Base-by-base conservation (phyloP, 2,797 vertebrate species). In the Buceros bicornis region DNA sequence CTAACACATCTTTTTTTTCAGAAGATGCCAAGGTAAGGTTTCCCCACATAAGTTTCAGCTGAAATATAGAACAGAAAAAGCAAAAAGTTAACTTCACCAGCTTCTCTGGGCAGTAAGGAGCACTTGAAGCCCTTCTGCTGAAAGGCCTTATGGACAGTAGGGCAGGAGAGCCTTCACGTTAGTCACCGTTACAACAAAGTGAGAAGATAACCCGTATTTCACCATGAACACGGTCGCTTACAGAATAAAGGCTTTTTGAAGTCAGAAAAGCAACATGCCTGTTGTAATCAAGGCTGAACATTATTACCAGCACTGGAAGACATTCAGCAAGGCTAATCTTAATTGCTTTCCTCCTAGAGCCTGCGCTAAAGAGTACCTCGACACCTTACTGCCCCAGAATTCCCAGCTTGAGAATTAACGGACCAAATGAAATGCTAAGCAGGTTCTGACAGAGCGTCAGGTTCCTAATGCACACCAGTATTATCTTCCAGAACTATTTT, bases 1-100 rank as follows among this genome's bases (percentile, higher is more conserved):
- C 99, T 14, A 98, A 96, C 95, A 99, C 99, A 95, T 99, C 99
- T 91, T 99, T 98, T 84, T 97, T 98, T 57, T 98, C 99, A 77
- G 98, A 95, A 72, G 98, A 99, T 33, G 99, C 99, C 98, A 99
- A 98, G 31, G 98, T 98, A 95, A 99, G 98, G 97, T 99, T 99
- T 72, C 99, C 99, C 99, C 99, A 99, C 99, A 99, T 99, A 96
- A 99, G 99, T 97, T 99, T 99, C 96, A 99, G 98, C 99, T 99
- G 98, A 79, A 91, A 96, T 1, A 81, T 0, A 78, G 15, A 86
- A 67, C 2, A 66, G 21, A 90, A 90, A 92, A 83, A 78, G 10
- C 11, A 48, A 13, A 82, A 81, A 60, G 37, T 67, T 66, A 77
- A 91, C 7, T 56, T 33, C 15, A 57, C 33, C 74, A 82, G 43